Evolutionary conservation across 2,113 vertebrate genomes (phyloP).

Genomic region (Lophotis ruficrista): DNA sequence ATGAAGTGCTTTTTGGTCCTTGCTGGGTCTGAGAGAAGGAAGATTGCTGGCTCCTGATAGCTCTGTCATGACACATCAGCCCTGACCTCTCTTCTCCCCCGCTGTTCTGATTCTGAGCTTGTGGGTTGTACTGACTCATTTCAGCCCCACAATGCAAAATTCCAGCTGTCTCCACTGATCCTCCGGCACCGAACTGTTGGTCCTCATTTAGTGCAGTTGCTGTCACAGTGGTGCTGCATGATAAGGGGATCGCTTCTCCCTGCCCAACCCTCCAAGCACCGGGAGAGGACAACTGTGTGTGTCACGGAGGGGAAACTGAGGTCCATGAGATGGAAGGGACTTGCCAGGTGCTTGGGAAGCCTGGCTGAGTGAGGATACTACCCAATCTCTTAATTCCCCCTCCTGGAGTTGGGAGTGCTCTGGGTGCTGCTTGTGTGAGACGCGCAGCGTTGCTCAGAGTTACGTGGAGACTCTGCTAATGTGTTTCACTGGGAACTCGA

Average conservation of each 20-base stretch:
- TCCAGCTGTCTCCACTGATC: neutral
- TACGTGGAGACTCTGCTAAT: neutral
- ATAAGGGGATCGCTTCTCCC: neutral
- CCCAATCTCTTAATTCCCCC: neutral
- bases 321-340: neutral
- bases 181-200: neutral
- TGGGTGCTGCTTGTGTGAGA: neutral
- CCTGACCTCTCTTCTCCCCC: neutral
- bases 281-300: neutral
- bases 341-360: neutral
- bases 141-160: neutral
- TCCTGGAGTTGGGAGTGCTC: neutral
- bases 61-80: conserved; percentile 11
- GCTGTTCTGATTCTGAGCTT: neutral
- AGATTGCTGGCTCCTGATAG: conserved; percentile 6
- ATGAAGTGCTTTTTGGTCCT: neutral
- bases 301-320: neutral
- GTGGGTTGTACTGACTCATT: conserved; percentile 30
- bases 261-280: fast-evolving
- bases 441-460: neutral
- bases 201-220: neutral
- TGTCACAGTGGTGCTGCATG: neutral
- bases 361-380: neutral
- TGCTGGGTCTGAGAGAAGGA: neutral
- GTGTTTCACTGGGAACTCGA: neutral